phyloP scores from a whole-genome alignment of 2,888 invertebrate species.

The Temnothorax unifasciatus region DNA sequence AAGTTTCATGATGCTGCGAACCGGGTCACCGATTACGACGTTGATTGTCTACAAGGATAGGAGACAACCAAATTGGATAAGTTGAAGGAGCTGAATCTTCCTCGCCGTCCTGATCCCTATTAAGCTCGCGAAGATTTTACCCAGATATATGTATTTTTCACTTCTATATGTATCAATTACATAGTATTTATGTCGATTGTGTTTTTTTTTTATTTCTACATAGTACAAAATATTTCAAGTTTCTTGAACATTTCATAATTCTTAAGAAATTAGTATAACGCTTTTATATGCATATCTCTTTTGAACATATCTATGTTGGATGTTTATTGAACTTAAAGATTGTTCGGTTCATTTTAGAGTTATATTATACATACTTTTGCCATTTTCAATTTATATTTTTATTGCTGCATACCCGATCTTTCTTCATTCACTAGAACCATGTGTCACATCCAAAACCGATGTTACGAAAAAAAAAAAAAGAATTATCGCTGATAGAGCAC shows the following conservation, averaged over 20 bases:
- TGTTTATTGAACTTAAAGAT: not conserved
- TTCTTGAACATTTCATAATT: not conserved
- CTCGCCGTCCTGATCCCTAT: constrained; percentile 65
- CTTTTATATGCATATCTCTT: not conserved
- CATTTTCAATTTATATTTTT: constrained; percentile 2
- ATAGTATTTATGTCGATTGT: not conserved
- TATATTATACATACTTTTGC: not conserved
- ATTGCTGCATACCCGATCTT: not conserved
- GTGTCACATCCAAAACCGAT: not conserved
- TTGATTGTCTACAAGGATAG: constrained; percentile 79
- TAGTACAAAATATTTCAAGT: not conserved
- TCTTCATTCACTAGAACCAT: not conserved
- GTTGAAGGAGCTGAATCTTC: constrained; percentile 79
- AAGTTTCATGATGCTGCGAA: constrained; percentile 76
- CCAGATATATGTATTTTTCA: constrained; percentile 13
- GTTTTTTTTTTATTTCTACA: not conserved
- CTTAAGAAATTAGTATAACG: not conserved
- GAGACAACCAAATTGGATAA: constrained; percentile 82
- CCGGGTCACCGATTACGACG: constrained; percentile 83
- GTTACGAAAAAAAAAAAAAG: constrained; percentile 16
- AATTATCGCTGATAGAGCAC: constrained; percentile 45
- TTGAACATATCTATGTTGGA: not conserved
- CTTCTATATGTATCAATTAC: not conserved
- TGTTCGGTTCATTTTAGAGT: not conserved
- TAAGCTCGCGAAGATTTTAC: constrained; percentile 65